Conservation (phyloP, 2,797 vertebrate genomes). For the Pteropus rufus region DNA sequence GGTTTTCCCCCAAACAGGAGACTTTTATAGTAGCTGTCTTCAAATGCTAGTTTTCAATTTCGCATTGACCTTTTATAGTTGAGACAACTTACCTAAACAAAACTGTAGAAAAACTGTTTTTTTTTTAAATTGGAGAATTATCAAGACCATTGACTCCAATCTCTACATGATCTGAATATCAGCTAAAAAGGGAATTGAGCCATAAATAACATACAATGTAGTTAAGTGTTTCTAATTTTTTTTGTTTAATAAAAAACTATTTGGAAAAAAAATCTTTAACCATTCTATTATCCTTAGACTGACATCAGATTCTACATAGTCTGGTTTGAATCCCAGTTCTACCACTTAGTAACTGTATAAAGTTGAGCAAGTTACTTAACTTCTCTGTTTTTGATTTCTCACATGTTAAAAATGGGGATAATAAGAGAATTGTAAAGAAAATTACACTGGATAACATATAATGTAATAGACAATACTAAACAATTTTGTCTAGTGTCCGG, state of each 20-base stretch:
- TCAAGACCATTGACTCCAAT: neutral
- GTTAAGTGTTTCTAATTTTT: neutral
- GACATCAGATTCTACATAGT: neutral
- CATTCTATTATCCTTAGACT: neutral
- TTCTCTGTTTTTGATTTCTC: neutral
- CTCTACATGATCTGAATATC: neutral
- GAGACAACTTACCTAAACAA: neutral
- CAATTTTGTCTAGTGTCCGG: neutral
- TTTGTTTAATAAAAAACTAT: neutral
- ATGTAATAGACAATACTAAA: neutral
- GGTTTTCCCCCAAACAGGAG: neutral
- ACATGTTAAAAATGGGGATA: neutral
- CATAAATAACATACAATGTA: neutral
- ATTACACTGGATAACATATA: neutral
- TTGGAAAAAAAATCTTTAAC: neutral
- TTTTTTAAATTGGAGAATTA: neutral
- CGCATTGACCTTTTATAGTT: neutral
- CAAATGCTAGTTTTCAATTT: constrained; percentile 13
- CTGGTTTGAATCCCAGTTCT: neutral
- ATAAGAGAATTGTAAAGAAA: neutral
- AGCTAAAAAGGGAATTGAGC: neutral
- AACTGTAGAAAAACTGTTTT: neutral
- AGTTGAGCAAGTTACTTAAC: neutral
- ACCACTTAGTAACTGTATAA: neutral
- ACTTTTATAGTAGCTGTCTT: neutral